Evolutionary conservation across 2,113 vertebrate species (phyloP), one percentile per base, ranked within the genome.

Genomic region (Sceloporus undulatus): DNA sequence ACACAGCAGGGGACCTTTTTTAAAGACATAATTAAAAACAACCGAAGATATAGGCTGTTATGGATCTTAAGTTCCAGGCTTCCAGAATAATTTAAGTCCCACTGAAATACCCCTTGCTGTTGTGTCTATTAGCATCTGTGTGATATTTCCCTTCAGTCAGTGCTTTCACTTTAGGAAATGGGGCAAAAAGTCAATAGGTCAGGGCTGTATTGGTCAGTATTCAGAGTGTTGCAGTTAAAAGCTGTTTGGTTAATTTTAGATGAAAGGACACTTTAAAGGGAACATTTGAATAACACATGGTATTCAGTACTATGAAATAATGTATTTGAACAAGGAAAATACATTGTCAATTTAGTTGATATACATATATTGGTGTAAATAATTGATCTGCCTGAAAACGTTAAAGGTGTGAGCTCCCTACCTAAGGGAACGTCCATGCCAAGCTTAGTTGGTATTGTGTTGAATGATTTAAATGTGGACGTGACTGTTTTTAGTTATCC

Each of bases 21-120:
- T 92, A 96, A 96, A 96, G 94, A 92, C 95, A 94, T 96, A 96
- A 96, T 96, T 96, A 95, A 96, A 96, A 96, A 90, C 95, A 96
- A 96, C 73, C 78, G 88, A 96, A 94, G 89, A 96, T 95, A 91
- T 89, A 94, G 93, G 54, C 95, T 90, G 93, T 92, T 95, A 94
- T 82, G 89, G 93, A 95, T 94, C 94, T 93, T 91, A 90, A 92
- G 90, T 96, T 94, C 91, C 94, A 93, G 92, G 90, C 89, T 96
- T 95, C 92, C 90, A 91, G 88, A 93, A 95, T 95, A 93, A 96
- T 95, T 92, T 92, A 84, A 93, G 87, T 91, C 89, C 66, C 88
- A 93, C 84, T 94, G 84, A 94, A 94, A 93, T 92, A 87, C 82
- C 78, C 91, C 82, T 94, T 90, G 75, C 89, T 91, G 79, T 85